Evolutionary conservation across 2,888 invertebrate genomes (phyloP), one percentile per base, ranked within the genome.

Genomic region (Bimastos eiseni): DNA sequence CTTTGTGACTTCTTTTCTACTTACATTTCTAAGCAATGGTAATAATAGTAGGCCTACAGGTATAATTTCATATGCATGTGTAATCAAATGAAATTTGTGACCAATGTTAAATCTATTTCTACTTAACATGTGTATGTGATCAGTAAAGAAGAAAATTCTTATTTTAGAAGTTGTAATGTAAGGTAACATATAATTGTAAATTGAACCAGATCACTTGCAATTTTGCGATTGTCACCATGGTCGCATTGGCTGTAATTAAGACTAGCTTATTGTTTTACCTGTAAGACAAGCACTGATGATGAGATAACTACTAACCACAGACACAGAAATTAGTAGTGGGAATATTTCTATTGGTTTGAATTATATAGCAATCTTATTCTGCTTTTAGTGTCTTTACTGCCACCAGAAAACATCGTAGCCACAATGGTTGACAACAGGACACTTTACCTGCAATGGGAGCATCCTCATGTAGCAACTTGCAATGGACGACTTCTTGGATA

Each of bases 401-500:
- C 97, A 84, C 98, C 98, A 37, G 96, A 96, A 93, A 97, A 97
- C 94, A 97, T 98, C 91, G 96, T 97, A 93, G 97, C 97, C 90
- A 97, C 97, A 92, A 97, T 97, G 96, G 96, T 97, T 94, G 97
- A 97, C 95, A 96, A 97, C 93, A 97, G 97, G 90, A 97, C 97
- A 90, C 97, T 97, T 24, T 97, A 97, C 94, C 96, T 98, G 91
- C 96, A 97, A 92, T 98, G 98, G 98, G 96, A 97, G 90, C 97
- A 97, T 33, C 97, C 98, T 89, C 96, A 97, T 30, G 96, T 96
- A 91, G 96, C 96, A 93, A 96, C 97, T 93, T 96, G 97, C 95
- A 97, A 97, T 95, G 98, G 98, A 88, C 96, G 97, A 94, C 96
- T 98, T 92, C 96, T 97, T 92, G 98, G 98, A 91, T 98, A 98